A percentile compares a stretch with the other conserved stretches of the same genome.
phyloP scores from a whole-genome alignment of 2,888 invertebrate genomes.

The Dicyrtomina minuta region DNA sequence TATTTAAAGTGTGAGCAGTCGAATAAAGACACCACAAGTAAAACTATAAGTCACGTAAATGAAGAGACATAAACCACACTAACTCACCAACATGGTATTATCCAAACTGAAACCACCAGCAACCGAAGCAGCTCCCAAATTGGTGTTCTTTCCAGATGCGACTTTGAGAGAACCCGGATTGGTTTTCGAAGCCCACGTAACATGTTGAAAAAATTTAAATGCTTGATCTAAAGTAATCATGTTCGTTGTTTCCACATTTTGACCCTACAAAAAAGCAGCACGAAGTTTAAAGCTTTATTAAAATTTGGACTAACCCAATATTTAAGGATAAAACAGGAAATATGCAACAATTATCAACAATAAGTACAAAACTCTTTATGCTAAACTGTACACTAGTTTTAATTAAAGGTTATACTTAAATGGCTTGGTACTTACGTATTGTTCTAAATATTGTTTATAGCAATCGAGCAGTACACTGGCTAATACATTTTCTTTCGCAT shows the following conservation, averaged over 20 bases:
- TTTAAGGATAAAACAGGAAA: not conserved
- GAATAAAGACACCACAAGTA: not conserved
- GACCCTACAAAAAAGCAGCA: constrained; percentile 10
- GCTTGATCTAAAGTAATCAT: constrained; percentile 17
- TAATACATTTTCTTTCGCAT: constrained; percentile 44
- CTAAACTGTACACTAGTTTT: no score
- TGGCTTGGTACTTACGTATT: constrained; percentile 59
- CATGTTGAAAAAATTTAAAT: constrained; percentile 27
- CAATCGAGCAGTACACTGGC: constrained; percentile 60
- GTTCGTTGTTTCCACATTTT: not conserved
- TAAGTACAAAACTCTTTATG: no score
- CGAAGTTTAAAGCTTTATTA: not conserved
- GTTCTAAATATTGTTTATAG: constrained; percentile 67
- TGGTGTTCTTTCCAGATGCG: not conserved
- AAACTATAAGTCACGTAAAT: not conserved
- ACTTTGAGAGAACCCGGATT: constrained; percentile 1
- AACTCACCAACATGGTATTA: not conserved
- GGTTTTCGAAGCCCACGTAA: constrained; percentile 25
- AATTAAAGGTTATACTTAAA: no score
- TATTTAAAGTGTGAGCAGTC: not conserved
- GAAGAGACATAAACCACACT: not conserved
- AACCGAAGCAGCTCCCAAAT: not conserved
- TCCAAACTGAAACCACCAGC: not conserved
- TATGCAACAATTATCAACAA: not conserved
- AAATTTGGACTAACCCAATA: not conserved